Conservation (phyloP, 2,888 invertebrate species). For the Agrotis puta region DNA sequence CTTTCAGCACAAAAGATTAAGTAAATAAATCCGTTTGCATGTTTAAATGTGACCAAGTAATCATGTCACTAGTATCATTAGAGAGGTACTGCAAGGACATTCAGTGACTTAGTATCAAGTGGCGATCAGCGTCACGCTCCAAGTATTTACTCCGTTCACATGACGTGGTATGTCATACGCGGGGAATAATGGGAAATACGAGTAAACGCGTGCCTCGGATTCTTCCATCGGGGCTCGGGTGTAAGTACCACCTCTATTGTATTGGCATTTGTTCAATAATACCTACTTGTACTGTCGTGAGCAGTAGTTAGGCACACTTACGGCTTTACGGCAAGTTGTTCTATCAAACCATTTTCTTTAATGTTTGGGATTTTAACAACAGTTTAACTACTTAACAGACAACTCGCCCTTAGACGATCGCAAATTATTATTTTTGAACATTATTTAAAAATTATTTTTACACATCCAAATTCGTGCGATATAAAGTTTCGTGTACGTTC, state of each 20-base stretch:
- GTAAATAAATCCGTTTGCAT: conserved; percentile 28
- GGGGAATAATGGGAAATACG: conserved; percentile 58
- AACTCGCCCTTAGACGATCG: too few species aligned
- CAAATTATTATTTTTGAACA: too few species aligned
- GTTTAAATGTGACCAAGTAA: conserved; percentile 31
- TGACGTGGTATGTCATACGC: conserved; percentile 48
- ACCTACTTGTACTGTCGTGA: conserved; percentile 13
- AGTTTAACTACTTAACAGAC: too few species aligned
- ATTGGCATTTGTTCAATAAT: conserved; percentile 57
- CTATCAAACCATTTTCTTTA: too few species aligned
- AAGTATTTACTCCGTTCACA: conserved; percentile 73
- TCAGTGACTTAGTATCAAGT: conserved; percentile 70
- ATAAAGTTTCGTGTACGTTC: too few species aligned
- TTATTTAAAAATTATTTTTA: too few species aligned
- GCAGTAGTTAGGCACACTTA: neutral
- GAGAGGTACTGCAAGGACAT: conserved; percentile 80
- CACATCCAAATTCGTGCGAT: too few species aligned
- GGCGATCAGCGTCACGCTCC: conserved; percentile 77
- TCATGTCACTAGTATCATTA: conserved; percentile 57
- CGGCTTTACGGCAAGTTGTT: too few species aligned
- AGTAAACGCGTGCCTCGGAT: conserved; percentile 63
- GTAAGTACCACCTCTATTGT: conserved; percentile 59
- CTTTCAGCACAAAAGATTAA: conserved; percentile 1
- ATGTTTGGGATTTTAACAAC: too few species aligned
- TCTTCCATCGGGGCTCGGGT: conserved; percentile 54